Evolutionary conservation across 64 coral and sea anemone species (phyloP).

Genomic region (Astreopora myriophthalma): DNA sequence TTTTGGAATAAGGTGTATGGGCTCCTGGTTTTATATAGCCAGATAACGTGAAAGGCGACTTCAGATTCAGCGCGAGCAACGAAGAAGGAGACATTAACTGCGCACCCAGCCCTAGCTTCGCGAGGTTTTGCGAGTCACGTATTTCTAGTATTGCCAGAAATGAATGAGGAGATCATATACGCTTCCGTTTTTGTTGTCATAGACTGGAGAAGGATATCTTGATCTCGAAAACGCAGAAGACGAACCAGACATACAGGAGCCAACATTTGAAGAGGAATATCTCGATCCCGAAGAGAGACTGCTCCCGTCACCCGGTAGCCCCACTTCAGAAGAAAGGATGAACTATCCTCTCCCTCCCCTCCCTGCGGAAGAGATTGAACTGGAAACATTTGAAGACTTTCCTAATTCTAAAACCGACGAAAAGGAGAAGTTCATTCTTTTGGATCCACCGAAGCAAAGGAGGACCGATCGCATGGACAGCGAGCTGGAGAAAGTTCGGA

Average conservation of each 20-base stretch:
- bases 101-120: too few species aligned
- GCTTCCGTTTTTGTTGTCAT: not conserved
- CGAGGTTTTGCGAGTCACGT: too few species aligned
- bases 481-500: constrained; percentile 76
- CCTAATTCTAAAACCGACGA: not conserved
- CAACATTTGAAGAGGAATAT: constrained; percentile 59
- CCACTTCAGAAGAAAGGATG: constrained; percentile 19
- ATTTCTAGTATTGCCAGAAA: too few species aligned
- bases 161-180: too few species aligned
- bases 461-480: constrained; percentile 8
- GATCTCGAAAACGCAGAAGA: constrained; percentile 70
- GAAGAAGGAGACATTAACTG: too few species aligned
- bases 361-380: constrained; percentile 74
- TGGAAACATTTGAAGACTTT: constrained; percentile 50
- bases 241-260: not conserved
- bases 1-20: too few species aligned
- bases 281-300: constrained; percentile 62
- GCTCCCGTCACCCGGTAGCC: not conserved
- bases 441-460: constrained; percentile 61
- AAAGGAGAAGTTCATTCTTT: constrained; percentile 52
- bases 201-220: constrained; percentile 85
- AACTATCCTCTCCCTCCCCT: constrained; percentile 75
- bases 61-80: too few species aligned
- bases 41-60: too few species aligned
- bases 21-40: too few species aligned